Evolutionary conservation across 2,797 vertebrate species (phyloP), one percentile per base, ranked within the genome.

Genomic region (Sciurus vulgaris): DNA sequence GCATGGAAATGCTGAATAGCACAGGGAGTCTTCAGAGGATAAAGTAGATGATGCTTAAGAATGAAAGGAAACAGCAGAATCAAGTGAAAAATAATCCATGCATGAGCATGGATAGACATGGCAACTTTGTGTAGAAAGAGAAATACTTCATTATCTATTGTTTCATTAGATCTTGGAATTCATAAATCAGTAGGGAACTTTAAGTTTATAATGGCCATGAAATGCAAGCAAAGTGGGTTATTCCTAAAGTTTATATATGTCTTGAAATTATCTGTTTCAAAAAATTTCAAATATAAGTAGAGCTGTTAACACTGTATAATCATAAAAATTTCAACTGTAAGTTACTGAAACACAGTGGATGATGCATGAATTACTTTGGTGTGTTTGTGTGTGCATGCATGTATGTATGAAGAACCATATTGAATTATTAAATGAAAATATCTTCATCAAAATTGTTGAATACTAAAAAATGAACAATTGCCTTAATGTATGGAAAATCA

Each of bases 11-110:
- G 77, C 77, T 88, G 35, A 78, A 26, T 38, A 90, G 78, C 56
- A 38, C 20, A 67, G 84, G 61, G 51, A 67, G 38, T 89, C 54
- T 91, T 86, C 73, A 76, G 92, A 9, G 84, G 59, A 92, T 93
- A 93, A 89, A 93, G 67, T 28, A 91, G 70, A 79, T 79, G 76
- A 86, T 72, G 76, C 47, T 83, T 35, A 87, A 87, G 90, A 93
- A 73, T 74, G 63, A 94, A 84, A 93, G 65, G 65, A 95, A 96
- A 94, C 81, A 90, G 38, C 59, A 84, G 41, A 76, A 84, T 76
- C 83, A 95, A 79, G 78, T 84, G 61, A 92, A 93, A 86, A 86
- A 67, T 74, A 94, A 56, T 89, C 74, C 89, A 24, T 30, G n/a
- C 78, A 41, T 18, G 9, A 97, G 24, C 73, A 22, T 17, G 35